Percentiles rank a stretch among this genome's conserved stretches.
These are phyloP conservation scores for Triplophysa siluroides DNA, from an alignment of 2,113 vertebrate species.

Conservation along the genomic window DNA sequence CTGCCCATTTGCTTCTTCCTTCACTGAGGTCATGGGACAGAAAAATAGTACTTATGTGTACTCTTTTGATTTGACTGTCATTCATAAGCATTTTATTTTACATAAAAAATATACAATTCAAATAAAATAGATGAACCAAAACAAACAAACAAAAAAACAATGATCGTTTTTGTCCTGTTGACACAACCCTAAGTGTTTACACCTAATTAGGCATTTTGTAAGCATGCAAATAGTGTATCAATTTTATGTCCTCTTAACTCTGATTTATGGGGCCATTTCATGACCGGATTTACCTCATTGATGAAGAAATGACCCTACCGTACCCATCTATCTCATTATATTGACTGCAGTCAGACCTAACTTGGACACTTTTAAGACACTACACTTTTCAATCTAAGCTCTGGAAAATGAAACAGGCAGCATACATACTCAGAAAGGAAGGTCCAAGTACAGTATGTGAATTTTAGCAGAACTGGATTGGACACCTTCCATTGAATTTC, in stretches of 20 bases:
- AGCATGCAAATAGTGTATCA: not conserved
- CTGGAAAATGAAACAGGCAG: constrained; percentile 12
- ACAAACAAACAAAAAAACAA: not conserved
- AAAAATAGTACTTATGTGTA: not conserved
- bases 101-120: too few species aligned
- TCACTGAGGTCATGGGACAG: not conserved
- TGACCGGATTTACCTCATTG: constrained; percentile 6
- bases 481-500: constrained; percentile 14
- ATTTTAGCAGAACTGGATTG: constrained; percentile 19
- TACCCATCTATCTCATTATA: constrained; percentile 22
- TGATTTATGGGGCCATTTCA: constrained; percentile 17
- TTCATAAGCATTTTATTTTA: not conserved
- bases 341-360: constrained; percentile 4
- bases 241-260: constrained; percentile 24
- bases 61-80: not conserved
- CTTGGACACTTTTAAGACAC: not conserved
- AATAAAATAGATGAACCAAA: too few species aligned
- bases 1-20: not conserved
- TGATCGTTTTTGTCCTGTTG: not conserved
- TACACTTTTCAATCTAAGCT: not conserved
- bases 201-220: not conserved
- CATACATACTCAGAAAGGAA: constrained; percentile 12
- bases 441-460: not conserved
- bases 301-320: constrained; percentile 4
- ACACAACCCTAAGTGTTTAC: not conserved